Base-by-base conservation (phyloP, 2,113 vertebrate species). In the Plectropomus leopardus region DNA sequence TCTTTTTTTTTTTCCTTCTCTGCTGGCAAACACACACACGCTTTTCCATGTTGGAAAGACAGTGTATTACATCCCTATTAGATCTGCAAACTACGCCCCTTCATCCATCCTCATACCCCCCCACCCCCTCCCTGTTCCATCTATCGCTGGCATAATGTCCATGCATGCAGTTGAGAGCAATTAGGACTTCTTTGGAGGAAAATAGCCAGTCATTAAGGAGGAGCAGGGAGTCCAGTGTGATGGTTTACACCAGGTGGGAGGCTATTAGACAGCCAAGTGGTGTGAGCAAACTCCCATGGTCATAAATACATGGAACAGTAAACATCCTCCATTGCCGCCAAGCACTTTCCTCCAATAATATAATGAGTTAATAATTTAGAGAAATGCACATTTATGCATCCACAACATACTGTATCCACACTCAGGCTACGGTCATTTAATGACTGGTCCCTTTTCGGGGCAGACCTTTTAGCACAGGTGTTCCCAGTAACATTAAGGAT, bases 201-300 rank as follows among this genome's bases (percentile, higher is more conserved):
- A 91, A 86, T 86, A 73, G 86, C 81, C 71, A 54, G 79, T 85
- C 82, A 89, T 92, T 93, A 94, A 83, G 78, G 82, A 88, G 82
- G 73, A 78, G 82, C 70, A 69, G 58, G 72, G 71, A 83, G 54
- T 74, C 54, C 78, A 85, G 83, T 75, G 87, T 47, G 80, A 84
- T 78, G 78, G 66, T 88, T 89, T 81, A 75, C 51, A 54, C 84
- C 82, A 88, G 89, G 87, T 89, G 89, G 86, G 82, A 89, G 84
- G 73, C 76, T 79, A 88, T 89, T 86, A 90, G 71, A 73, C 66
- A 58, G 83, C 68, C 77, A 82, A 86, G 84, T 67, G 75, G 76
- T 81, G 81, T 69, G 81, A 91, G 84, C 84, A 85, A 91, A 86
- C 87, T 89, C 86, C 84, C 81, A 59, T 64, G 48, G 82, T 81